Conservation (phyloP, 92 coral and sea anemone genomes). For the Palythoa grandis region DNA sequence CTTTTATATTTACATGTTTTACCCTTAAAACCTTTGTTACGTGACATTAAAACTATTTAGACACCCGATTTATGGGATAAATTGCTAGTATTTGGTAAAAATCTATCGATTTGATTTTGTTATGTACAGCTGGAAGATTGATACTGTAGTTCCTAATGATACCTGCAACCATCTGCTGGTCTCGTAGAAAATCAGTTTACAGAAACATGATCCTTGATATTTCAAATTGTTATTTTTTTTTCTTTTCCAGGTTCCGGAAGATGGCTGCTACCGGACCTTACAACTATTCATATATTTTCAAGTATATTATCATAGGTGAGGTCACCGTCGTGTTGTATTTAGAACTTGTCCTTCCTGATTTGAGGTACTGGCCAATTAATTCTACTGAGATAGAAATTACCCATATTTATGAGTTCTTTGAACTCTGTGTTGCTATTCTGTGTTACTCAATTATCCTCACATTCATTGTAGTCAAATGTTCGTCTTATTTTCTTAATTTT, state of each 20-base stretch:
- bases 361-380: too few relatives aligned
- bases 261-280: slow-evolving; percentile 99
- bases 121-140: neutral
- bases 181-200: neutral
- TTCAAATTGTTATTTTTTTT: neutral
- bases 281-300: slow-evolving; percentile 98
- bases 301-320: slow-evolving; percentile 99
- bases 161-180: neutral
- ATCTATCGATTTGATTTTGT: neutral
- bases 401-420: too few relatives aligned
- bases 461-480: too few relatives aligned
- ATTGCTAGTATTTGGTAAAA: neutral
- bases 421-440: too few relatives aligned
- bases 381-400: too few relatives aligned
- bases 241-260: slow-evolving; percentile 55
- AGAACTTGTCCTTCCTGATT: too few relatives aligned
- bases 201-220: slow-evolving; percentile 1
- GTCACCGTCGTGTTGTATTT: neutral
- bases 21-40: neutral
- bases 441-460: too few relatives aligned
- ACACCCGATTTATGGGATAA: neutral
- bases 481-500: too few relatives aligned
- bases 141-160: neutral
- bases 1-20: neutral
- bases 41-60: neutral